Evolutionary conservation across 2,888 invertebrate species (phyloP), one percentile per base, ranked within the genome.

Genomic region (Sphaeridia pumilis): DNA sequence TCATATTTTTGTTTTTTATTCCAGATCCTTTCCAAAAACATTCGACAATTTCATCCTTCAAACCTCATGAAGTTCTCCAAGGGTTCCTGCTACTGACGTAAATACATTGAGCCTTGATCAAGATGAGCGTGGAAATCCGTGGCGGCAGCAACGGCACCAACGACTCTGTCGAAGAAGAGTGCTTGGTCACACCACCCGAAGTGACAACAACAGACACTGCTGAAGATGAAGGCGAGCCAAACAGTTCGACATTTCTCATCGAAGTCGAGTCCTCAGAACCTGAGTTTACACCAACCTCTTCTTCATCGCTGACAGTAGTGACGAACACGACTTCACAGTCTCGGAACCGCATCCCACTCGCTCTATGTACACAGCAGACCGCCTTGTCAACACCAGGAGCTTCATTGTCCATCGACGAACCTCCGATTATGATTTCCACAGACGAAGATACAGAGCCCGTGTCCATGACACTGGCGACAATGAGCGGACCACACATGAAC

Each of bases 381-480:
- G 62, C 63, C 0, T 50, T 64, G 20, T 63, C 63, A 20, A 63
- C 65, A 17, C 61, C 65, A 0, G 55, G 46, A 34, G 57, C 55
- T 27, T 54, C 55, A n/a, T 41, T 56, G 17, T 57, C 54, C n/a
- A 61, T 63, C 14, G 65, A 65, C 21, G 65, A 65, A 43, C 61
- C 63, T 3, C 59, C 62, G 1, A 58, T 61, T 17, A 61, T 61
- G 58, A 55, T 63, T 17, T 63, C 63, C 1, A 63, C 65, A 2
- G 63, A 65, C 36, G 65, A 65, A 25, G 65, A 65, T 42, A 58
- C 60, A 2, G 65, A 65, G 7, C 58, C 57, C 17, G 54, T 60
- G 12, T 56, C 59, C 44, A 54, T 52, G 25, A 48, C 58, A 17
- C 26, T 57, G 10, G 25, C 46, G 7, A n/a, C n/a, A n/a, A n/a